Evolutionary conservation across 2,113 vertebrate species (phyloP), one percentile per base, ranked within the genome.

Genomic region (Lagopus muta): DNA sequence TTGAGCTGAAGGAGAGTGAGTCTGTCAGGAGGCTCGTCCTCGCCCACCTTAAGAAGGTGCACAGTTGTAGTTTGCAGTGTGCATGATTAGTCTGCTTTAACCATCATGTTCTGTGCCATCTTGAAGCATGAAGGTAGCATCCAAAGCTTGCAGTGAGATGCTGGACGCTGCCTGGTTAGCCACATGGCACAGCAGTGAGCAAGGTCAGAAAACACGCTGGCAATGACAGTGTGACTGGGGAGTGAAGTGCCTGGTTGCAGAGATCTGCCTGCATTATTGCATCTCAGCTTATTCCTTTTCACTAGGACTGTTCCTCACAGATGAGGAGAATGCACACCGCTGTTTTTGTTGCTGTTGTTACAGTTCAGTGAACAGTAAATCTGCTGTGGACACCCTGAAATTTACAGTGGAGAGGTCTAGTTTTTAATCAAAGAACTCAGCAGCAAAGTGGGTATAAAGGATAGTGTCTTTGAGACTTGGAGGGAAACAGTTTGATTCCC

Each of bases 391-490:
- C 82, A 86, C 87, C 86, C 69, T 86, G 93, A 81, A 89, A 84
- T 86, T 40, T 65, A 82, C 32, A 52, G 28, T 34, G 71, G 82
- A 69, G 66, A 92, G 34, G 81, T 92, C 62, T 96, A 38, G 73
- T 86, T 97, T 88, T 91, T 94, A 94, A 79, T 93, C 86, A 96
- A 95, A 77, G 30, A 95, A 86, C 84, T 97, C 95, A 96, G 97
- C 97, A 97, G 96, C 95, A 96, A 96, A 97, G 93, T 97, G 90
- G 74, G 85, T 74, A 93, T 76, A 95, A 83, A 96, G 86, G 79
- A 61, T 78, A 54, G 13, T 71, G 65, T 86, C 78, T 84, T 89
- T 0, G 7, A 96, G 91, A 86, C 72, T 81, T 71, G 28, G 79
- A 90, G 78, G 75, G 16, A 50, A 45, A 45, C 67, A 40, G 50